A percentile compares a stretch with the other conserved stretches of the same genome.
Conservation (phyloP, 2,113 vertebrate genomes). For the Nycticebus coucang region DNA sequence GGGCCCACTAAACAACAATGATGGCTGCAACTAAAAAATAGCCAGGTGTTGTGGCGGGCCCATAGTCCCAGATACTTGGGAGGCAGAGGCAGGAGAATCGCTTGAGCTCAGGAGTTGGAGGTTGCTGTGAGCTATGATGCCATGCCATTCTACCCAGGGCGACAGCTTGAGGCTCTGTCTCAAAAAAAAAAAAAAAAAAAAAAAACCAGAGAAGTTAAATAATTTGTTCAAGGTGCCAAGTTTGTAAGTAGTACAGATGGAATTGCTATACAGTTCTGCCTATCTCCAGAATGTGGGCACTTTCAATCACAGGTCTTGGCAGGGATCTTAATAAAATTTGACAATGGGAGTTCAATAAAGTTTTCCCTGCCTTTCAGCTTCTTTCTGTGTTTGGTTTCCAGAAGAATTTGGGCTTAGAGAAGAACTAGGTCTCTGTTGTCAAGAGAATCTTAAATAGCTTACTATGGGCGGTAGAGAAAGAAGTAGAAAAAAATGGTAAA, state of each 20-base stretch:
- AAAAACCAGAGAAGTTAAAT: background rate
- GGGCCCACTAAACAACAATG: too few relatives aligned
- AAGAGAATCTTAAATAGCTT: background rate
- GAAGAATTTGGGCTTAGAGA: constrained; percentile 32
- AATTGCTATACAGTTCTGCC: background rate
- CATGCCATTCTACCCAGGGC: too few relatives aligned
- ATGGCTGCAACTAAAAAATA: too few relatives aligned
- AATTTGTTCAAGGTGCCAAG: background rate
- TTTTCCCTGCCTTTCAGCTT: background rate
- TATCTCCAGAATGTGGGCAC: background rate
- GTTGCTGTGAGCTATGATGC: too few relatives aligned
- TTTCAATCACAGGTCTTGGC: background rate
- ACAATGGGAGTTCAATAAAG: background rate
- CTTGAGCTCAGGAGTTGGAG: too few relatives aligned
- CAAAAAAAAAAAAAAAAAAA: too few relatives aligned
- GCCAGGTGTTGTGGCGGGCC: too few relatives aligned
- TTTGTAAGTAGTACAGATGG: background rate
- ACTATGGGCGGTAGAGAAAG: background rate
- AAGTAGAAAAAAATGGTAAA: background rate
- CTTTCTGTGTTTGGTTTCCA: background rate
- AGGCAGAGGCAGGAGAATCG: too few relatives aligned
- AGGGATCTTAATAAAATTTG: constrained; percentile 36
- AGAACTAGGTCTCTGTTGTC: background rate
- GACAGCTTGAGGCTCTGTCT: too few relatives aligned
- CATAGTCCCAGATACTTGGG: too few relatives aligned